Evolutionary conservation across 2,113 vertebrate genomes (phyloP).

Genomic region (Phaethon lepturus): DNA sequence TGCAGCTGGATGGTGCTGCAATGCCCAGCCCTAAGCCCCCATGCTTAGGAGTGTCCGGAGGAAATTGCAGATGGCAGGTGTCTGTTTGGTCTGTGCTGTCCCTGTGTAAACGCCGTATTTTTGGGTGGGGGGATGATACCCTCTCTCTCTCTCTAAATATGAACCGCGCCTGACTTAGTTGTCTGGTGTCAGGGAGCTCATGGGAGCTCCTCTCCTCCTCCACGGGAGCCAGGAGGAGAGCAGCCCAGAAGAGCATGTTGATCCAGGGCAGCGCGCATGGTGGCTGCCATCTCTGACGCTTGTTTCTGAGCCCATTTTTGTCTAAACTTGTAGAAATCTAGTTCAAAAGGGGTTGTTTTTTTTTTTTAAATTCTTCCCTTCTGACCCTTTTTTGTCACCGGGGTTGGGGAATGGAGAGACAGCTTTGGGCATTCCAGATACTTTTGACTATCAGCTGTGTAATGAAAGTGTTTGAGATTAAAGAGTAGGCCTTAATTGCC

Average conservation of each 20-base stretch:
- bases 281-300: neutral
- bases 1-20: neutral
- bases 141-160: neutral
- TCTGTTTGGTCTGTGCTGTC: neutral
- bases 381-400: neutral
- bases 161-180: neutral
- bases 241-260: neutral
- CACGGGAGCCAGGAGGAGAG: rapidly evolving
- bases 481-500: neutral
- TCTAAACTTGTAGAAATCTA: neutral
- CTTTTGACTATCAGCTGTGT: neutral
- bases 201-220: too few relatives aligned
- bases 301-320: neutral
- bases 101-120: neutral
- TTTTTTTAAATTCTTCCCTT: neutral
- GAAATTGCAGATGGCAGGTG: neutral
- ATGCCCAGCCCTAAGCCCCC: neutral
- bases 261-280: neutral
- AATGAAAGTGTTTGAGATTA: neutral
- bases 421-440: neutral
- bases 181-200: neutral
- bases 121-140: neutral
- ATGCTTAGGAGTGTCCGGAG: neutral
- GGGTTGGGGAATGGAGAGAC: neutral
- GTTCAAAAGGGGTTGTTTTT: neutral